Percentiles rank a stretch among this genome's conserved stretches.
Conservation (phyloP, 2,888 invertebrate genomes). For the Aspidapion aeneum region DNA sequence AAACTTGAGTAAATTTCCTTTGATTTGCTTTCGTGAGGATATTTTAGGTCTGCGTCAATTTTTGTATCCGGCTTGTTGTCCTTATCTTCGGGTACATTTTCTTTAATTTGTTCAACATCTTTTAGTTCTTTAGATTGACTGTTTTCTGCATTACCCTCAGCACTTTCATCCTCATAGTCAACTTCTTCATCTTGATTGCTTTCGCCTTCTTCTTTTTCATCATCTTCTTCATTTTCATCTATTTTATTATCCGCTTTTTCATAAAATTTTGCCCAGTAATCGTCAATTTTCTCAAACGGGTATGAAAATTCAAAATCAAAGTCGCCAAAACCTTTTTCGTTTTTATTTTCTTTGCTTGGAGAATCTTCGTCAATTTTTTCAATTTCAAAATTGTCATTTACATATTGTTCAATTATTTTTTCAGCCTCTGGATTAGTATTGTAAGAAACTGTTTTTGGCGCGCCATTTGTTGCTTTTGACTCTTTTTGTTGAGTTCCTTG, state of each 20-base stretch:
- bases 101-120: conserved; percentile 3
- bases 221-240: conserved; percentile 21
- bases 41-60: conserved; percentile 4
- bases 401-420: not conserved
- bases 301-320: not conserved
- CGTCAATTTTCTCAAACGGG: not conserved
- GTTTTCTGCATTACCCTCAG: not conserved
- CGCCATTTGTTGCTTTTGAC: not conserved
- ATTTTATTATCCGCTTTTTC: conserved; percentile 18
- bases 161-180: conserved; percentile 18
- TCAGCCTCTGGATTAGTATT: not conserved
- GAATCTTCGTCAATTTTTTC: not conserved
- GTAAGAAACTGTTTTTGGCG: not conserved
- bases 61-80: conserved; percentile 1
- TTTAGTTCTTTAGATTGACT: not conserved
- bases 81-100: conserved; percentile 7
- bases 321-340: not conserved
- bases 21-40: conserved; percentile 18
- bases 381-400: not conserved
- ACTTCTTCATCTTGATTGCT: conserved; percentile 21
- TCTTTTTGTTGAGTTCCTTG: not conserved
- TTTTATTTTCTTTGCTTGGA: not conserved
- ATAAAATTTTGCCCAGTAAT: not conserved
- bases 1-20: conserved; percentile 21
- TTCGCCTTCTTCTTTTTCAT: conserved; percentile 21